Evolutionary conservation across 2,113 vertebrate genomes (phyloP), one percentile per base, ranked within the genome.

Genomic region (Phrynosoma blainvillii): DNA sequence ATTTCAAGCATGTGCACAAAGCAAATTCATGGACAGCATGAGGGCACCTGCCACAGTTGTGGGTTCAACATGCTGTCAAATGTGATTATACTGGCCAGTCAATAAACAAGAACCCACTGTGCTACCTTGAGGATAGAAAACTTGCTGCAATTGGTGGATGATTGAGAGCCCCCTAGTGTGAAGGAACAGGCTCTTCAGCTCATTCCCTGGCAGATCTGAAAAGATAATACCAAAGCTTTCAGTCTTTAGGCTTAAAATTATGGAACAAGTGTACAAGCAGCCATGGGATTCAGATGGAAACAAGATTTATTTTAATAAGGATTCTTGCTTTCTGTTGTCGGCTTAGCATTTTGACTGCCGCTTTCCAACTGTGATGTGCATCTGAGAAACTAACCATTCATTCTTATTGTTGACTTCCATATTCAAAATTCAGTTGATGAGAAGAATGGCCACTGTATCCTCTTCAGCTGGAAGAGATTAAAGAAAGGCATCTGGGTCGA

Each of bases 1-100:
- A 30, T 82, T 70, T 75, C 36, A 81, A n/a, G 62, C 79, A 56
- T 77, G 59, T 82, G 70, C 42, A 65, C 56, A 47, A 66, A 70
- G 47, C 56, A 75, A 54, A 30, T 21, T 30, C n/a, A 59, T 76
- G 84, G 73, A 77, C 79, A 82, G 71, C 73, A 70, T 86, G 88
- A 82, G 47, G 78, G 59, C 82, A n/a, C 12, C 62, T 27, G 36
- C 30, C 59, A 66, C n/a, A 70, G 42, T 21, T 83, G 80, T 68
- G 80, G 42, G 84, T 77, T 77, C 74, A 68, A 75, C 79, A 86
- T 32, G 47, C 79, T 89, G 88, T 82, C 47, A 47, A 47, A 59
- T 42, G 25, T 7, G 5, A 82, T 89, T 89, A 77, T n/a, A 66
- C 42, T 66, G n/a, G 40, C 62, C 40, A 56, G 59, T 52, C 42